Evolutionary conservation across 2,888 invertebrate species (phyloP), one percentile per base, ranked within the genome.

Genomic region (Aricia artaxerxes): DNA sequence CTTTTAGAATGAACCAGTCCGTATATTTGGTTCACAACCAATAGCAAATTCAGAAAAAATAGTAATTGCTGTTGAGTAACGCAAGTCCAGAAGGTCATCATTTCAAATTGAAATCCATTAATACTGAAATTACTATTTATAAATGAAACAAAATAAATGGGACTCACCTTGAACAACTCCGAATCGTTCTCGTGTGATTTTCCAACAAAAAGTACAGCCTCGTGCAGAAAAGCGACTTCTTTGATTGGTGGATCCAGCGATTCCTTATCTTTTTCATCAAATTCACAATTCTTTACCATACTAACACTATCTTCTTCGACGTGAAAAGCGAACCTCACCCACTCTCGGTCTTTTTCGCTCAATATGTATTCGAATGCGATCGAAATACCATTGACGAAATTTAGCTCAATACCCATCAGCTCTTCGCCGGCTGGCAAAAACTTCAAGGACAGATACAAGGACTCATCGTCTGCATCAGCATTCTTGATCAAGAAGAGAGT

Each of bases 351-450:
- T 1, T 81, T 81, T 78, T 57, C 60, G 38, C 69, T 24, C 11
- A 80, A 77, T 38, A 7, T 31, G 24, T 75, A 64, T 7, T 44
- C 40, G 2, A 80, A 78, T 11, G 44, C 35, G n/a, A 49, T 72
- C 0, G 44, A 11, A 49, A 24, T 57, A 3, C 31, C 64, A 64
- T 69, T 69, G 4, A 35, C 1, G 60, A 75, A 57, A 76, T 49
- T 9, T 5, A 75, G 49, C 5, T 9, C n/a, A 9, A 49, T 80
- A 5, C 77, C 31, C 0, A 77, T 60, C 11, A n/a, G 83, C 11
- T 72, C 60, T 78, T 11, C 78, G 78, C 61, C 82, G 80, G 13
- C 82, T 61, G 1, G 89, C 9, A 6, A 73, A 79, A 2, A 89
- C 78, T 31, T 31, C 31, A 49, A 49, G 13, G 44, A n/a, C 4